Evolutionary conservation across 2,797 vertebrate species (phyloP).

Genomic region (Hemibagrus guttatus): DNA sequence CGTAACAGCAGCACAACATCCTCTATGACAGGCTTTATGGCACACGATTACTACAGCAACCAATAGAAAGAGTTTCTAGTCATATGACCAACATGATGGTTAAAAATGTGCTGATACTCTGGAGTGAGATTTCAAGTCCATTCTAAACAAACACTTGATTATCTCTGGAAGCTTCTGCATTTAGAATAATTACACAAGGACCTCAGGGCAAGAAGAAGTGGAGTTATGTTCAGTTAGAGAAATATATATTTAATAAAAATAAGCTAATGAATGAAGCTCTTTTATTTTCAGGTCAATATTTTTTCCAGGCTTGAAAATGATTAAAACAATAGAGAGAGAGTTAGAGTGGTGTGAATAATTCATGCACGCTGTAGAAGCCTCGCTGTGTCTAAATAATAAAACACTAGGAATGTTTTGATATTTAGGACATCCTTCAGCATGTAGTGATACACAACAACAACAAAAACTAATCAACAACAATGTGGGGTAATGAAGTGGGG

Average conservation of each 20-base stretch:
- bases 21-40: neutral
- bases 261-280: slow-evolving; percentile 32
- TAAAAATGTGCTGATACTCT: neutral
- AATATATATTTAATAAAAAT: slow-evolving; percentile 38
- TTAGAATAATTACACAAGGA: slow-evolving; percentile 49
- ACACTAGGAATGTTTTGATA: neutral
- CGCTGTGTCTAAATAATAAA: neutral
- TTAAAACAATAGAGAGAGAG: neutral
- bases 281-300: slow-evolving; percentile 11
- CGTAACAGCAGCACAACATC: no score
- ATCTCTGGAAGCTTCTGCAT: slow-evolving; percentile 35
- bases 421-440: neutral
- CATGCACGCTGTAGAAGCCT: neutral
- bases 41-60: neutral
- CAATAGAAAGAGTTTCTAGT: neutral
- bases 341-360: neutral
- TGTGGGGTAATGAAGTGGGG: neutral
- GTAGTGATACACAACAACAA: neutral
- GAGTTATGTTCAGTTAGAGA: slow-evolving; percentile 31
- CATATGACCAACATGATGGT: neutral
- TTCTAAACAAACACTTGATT: slow-evolving; percentile 16
- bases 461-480: neutral
- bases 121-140: neutral
- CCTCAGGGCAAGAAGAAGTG: slow-evolving; percentile 43
- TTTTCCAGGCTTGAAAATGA: neutral